phyloP scores from a whole-genome alignment of 2,888 invertebrate species.

The Lepeophtheirus nordmannii region DNA sequence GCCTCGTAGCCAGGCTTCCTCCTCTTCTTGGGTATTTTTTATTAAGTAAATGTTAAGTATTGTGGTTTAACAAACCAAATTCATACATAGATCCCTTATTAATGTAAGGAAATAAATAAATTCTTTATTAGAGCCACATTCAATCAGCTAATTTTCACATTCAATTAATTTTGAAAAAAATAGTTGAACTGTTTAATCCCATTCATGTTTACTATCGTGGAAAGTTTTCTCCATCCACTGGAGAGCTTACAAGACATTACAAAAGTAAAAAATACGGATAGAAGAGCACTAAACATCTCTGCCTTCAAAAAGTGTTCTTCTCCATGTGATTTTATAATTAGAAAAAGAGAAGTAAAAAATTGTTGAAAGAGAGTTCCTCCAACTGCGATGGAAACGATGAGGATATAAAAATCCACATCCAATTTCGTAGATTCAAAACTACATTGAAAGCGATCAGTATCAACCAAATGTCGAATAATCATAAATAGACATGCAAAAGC shows the following conservation, averaged over 20 bases:
- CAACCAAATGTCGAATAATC: neutral
- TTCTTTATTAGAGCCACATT: too few relatives aligned
- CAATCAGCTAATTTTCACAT: too few relatives aligned
- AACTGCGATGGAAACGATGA: neutral
- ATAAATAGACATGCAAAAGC: neutral
- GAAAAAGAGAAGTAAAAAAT: neutral
- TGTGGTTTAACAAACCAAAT: too few relatives aligned
- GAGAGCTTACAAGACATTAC: neutral
- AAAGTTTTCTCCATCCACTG: neutral
- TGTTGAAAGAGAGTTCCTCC: slow-evolving; percentile 1
- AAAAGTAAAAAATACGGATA: neutral
- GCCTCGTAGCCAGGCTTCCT: too few relatives aligned
- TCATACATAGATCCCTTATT: too few relatives aligned
- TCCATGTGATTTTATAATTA: neutral
- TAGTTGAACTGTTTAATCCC: neutral
- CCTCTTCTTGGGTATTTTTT: too few relatives aligned
- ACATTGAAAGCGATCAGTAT: neutral
- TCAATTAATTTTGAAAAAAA: too few relatives aligned
- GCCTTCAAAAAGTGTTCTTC: neutral
- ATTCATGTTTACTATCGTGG: neutral
- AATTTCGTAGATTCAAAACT: neutral
- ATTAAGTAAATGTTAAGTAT: too few relatives aligned
- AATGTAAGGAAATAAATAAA: too few relatives aligned
- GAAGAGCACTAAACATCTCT: neutral
- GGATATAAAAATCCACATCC: neutral